Percentiles rank a stretch among this genome's conserved stretches.
These are phyloP conservation scores for Brachyopa scutellaris DNA, from an alignment of 2,888 invertebrate genomes.

Conservation along the genomic window DNA sequence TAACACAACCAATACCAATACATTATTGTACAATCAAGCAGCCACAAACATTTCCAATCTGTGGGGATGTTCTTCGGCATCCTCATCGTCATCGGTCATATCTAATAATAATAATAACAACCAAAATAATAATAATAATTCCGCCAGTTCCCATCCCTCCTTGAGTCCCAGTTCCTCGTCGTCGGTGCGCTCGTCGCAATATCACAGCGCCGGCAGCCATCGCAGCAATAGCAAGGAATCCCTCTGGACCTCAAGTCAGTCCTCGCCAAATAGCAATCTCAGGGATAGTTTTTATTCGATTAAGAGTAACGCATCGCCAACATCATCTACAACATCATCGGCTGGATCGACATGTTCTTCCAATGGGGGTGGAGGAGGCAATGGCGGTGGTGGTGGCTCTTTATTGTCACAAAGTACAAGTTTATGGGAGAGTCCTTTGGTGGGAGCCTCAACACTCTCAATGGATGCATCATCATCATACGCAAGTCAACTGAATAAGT, in stretches of 20 bases:
- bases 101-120: slow-evolving; percentile 74
- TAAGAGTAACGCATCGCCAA: slow-evolving; percentile 71
- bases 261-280: slow-evolving; percentile 79
- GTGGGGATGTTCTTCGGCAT: slow-evolving; percentile 78
- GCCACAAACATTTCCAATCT: slow-evolving; percentile 76
- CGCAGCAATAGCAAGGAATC: slow-evolving; percentile 81
- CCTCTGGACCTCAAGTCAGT: slow-evolving; percentile 79
- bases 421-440: slow-evolving; percentile 74
- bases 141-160: slow-evolving; percentile 77
- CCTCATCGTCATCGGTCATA: slow-evolving; percentile 57
- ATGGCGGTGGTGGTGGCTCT: slow-evolving; percentile 34
- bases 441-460: slow-evolving; percentile 71
- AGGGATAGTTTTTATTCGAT: slow-evolving; percentile 76
- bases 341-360: slow-evolving; percentile 75
- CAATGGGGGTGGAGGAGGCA: slow-evolving; percentile 42
- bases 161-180: slow-evolving; percentile 78
- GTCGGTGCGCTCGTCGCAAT: slow-evolving; percentile 73
- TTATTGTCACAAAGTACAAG: slow-evolving; percentile 67
- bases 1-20: slow-evolving; percentile 57
- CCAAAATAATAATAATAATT: slow-evolving; percentile 55
- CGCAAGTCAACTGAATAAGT: slow-evolving; percentile 76
- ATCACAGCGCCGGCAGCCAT: slow-evolving; percentile 75
- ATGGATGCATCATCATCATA: slow-evolving; percentile 67
- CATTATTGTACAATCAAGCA: slow-evolving; percentile 67
- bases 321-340: slow-evolving; percentile 77